phyloP scores from a whole-genome alignment of 2,113 vertebrate genomes.

The Piaya cayana region DNA sequence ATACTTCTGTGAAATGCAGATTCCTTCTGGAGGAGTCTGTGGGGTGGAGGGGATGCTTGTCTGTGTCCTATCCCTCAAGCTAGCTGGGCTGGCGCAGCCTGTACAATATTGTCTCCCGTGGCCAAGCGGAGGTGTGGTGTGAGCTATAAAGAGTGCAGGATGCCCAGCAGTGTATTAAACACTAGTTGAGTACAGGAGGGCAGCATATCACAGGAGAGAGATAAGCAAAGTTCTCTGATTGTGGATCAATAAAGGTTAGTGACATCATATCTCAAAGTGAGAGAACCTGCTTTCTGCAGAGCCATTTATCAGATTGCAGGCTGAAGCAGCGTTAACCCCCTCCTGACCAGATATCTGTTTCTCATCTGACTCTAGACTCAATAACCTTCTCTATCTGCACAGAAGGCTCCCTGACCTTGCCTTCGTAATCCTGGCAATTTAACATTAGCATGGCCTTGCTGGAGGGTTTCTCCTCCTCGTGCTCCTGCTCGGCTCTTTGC shows the following conservation, averaged over 20 bases:
- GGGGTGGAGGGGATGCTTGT: rapidly evolving
- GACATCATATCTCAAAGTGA: slow-evolving; percentile 98
- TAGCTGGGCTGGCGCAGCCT: not conserved
- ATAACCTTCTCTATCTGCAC: not conserved
- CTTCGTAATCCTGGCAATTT: not conserved
- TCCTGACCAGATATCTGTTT: slow-evolving; percentile 35
- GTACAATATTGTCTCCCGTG: slow-evolving; percentile 75
- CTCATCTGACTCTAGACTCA: not conserved
- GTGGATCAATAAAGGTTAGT: slow-evolving; percentile 99
- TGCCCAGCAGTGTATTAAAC: slow-evolving; percentile 92
- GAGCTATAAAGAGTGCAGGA: slow-evolving; percentile 80
- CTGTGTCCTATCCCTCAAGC: not conserved
- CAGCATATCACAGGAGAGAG: slow-evolving; percentile 91
- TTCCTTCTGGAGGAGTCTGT: not conserved
- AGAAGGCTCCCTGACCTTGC: not conserved
- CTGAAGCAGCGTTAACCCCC: slow-evolving; percentile 75
- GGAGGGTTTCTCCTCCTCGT: rapidly evolving
- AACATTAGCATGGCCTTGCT: rapidly evolving
- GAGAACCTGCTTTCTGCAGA: slow-evolving; percentile 89
- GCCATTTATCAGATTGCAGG: slow-evolving; percentile 89
- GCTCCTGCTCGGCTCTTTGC: rapidly evolving
- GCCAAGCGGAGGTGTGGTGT: slow-evolving; percentile 68
- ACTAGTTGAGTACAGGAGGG: slow-evolving; percentile 88
- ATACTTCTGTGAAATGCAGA: not conserved
- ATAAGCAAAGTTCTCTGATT: slow-evolving; percentile 91